phyloP scores from a whole-genome alignment of 1,140 invertebrate genomes.

The Eciton burchellii region DNA sequence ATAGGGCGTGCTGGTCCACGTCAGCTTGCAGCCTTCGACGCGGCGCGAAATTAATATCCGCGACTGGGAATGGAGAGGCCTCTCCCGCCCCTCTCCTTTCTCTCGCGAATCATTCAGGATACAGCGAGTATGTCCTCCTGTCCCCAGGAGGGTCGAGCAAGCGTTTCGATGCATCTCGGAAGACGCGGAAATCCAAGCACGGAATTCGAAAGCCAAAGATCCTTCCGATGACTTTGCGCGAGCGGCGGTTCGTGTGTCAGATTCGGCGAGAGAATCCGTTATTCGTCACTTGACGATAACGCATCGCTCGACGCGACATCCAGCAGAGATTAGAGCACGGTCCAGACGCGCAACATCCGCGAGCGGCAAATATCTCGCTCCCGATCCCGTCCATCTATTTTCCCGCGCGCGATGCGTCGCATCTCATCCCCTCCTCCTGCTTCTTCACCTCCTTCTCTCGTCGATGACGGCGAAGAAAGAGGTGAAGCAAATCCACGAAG shows the following conservation, averaged over 20 bases:
- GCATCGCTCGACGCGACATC: neutral
- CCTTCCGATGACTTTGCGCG: no score
- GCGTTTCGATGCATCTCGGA: no score
- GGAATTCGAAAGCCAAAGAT: no score
- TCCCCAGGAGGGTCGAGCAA: no score
- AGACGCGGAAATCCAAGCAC: no score
- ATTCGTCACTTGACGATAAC: neutral
- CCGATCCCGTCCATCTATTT: constrained; percentile 44
- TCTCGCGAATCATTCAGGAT: neutral
- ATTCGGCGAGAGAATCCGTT: neutral
- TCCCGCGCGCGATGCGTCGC: constrained; percentile 39
- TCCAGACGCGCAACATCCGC: constrained; percentile 13
- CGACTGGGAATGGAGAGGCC: constrained; percentile 1
- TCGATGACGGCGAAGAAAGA: constrained; percentile 39
- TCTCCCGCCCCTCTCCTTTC: no score
- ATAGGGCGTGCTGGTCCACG: constrained; percentile 43
- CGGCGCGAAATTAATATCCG: constrained; percentile 49
- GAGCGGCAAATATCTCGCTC: constrained; percentile 69
- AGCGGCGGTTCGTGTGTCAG: neutral
- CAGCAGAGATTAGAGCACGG: constrained; percentile 14
- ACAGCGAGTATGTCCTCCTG: no score
- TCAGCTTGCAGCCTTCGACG: constrained; percentile 39
- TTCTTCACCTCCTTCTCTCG: no score
- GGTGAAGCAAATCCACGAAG: constrained; percentile 37
- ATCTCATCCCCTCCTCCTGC: constrained; percentile 2